Conservation (phyloP, 2,888 invertebrate species). For the Pyrochroa serraticornis region DNA sequence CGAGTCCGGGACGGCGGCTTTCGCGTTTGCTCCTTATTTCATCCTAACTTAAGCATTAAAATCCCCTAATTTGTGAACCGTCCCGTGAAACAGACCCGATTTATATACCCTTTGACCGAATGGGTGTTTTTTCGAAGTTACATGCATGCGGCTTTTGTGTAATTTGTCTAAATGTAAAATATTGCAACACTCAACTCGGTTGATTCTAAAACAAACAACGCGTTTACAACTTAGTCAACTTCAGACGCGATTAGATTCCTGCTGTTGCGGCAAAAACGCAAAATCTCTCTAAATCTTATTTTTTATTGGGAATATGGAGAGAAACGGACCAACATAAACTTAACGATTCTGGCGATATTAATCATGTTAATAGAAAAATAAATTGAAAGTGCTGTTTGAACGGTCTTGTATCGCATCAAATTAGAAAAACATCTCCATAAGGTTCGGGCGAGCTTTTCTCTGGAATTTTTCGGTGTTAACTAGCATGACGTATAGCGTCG, state of each 20-base stretch:
- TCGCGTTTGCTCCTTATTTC: constrained; percentile 35
- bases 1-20: constrained; percentile 39
- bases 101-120: constrained; percentile 20
- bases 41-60: constrained; percentile 8
- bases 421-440: not conserved
- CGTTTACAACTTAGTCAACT: no score
- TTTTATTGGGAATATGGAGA: no score
- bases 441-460: not conserved
- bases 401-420: not conserved
- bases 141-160: not conserved
- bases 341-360: not conserved
- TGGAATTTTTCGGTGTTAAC: constrained; percentile 17
- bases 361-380: constrained; percentile 8
- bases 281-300: no score
- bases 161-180: constrained; percentile 2
- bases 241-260: no score
- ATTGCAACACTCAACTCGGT: not conserved
- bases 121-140: constrained; percentile 15
- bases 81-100: constrained; percentile 15
- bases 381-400: not conserved
- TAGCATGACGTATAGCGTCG: constrained; percentile 46
- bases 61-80: not conserved
- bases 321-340: no score
- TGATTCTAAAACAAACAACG: not conserved
- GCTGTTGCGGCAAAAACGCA: no score